phyloP scores from a whole-genome alignment of 2,888 invertebrate genomes.

The Melinaea marsaeus region DNA sequence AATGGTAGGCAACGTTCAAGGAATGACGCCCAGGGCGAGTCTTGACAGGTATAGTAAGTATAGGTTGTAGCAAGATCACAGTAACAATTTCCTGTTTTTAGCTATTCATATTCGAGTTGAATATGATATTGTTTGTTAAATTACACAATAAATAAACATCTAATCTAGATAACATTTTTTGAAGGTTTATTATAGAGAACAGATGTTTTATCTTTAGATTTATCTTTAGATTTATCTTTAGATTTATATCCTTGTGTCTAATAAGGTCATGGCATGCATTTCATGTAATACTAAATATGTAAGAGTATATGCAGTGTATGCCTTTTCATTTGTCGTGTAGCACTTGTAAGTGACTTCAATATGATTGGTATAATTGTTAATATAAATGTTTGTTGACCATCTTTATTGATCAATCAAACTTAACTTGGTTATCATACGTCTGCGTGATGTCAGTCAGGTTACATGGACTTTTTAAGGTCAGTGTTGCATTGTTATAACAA shows the following conservation, averaged over 20 bases:
- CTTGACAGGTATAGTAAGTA: conserved; percentile 21
- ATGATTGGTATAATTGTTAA: conserved; percentile 41
- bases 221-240: no score
- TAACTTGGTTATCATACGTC: conserved; percentile 14
- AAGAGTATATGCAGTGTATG: conserved; percentile 10
- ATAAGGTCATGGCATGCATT: no score
- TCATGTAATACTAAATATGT: not conserved
- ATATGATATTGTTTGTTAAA: not conserved
- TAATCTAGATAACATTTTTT: no score
- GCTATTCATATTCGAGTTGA: conserved; percentile 14
- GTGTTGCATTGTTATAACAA: not conserved
- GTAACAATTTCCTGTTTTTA: conserved; percentile 22
- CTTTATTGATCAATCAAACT: conserved; percentile 14
- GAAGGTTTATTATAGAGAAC: no score
- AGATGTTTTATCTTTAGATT: no score
- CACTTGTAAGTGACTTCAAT: conserved; percentile 41
- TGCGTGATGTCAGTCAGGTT: conserved; percentile 15
- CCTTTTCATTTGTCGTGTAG: conserved; percentile 39
- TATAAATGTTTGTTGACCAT: conserved; percentile 14
- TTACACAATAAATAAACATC: no score
- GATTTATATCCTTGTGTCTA: no score
- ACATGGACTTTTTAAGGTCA: not conserved
- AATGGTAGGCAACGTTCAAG: conserved; percentile 41
- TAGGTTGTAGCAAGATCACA: conserved; percentile 14
- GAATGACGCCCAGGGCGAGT: conserved; percentile 36